Evolutionary conservation across 2,113 vertebrate genomes (phyloP).

Genomic region (Rhinolophus sinicus): DNA sequence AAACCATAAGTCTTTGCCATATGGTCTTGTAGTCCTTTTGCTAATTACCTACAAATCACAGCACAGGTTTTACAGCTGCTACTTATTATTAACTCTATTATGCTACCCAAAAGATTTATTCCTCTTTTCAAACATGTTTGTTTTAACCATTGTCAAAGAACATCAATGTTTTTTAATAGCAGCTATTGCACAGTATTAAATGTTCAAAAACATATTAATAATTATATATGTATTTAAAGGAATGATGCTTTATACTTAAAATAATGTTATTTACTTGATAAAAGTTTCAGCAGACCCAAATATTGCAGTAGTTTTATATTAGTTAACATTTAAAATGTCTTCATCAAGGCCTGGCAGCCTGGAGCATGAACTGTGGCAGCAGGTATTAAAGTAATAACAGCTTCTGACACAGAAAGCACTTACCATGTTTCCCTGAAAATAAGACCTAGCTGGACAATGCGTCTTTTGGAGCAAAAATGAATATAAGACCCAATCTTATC

Average conservation of each 20-base stretch:
- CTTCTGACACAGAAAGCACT: slow-evolving; percentile 79
- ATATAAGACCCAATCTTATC: too few species aligned
- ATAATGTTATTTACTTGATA: slow-evolving; percentile 39
- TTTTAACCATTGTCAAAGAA: slow-evolving; percentile 55
- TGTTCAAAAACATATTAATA: neutral
- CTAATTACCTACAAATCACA: slow-evolving; percentile 81
- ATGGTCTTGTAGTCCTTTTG: slow-evolving; percentile 70
- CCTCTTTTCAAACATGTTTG: slow-evolving; percentile 59
- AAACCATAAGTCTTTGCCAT: slow-evolving; percentile 62
- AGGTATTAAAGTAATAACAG: slow-evolving; percentile 73
- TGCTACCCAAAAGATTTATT: slow-evolving; percentile 69
- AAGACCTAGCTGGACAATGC: too few species aligned
- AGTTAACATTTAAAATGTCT: slow-evolving; percentile 65
- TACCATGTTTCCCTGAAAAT: too few species aligned
- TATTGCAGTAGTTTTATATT: slow-evolving; percentile 58
- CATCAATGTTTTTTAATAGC: slow-evolving; percentile 34
- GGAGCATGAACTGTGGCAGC: slow-evolving; percentile 61
- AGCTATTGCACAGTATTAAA: slow-evolving; percentile 22
- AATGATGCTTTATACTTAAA: slow-evolving; percentile 3
- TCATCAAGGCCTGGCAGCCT: slow-evolving; percentile 50
- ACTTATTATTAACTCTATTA: slow-evolving; percentile 71
- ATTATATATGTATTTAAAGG: neutral
- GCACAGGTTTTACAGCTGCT: slow-evolving; percentile 74
- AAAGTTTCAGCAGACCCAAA: slow-evolving; percentile 58
- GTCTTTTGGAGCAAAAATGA: too few species aligned